A percentile compares a stretch with the other conserved stretches of the same genome.
Evolutionary conservation across 2,113 vertebrate genomes (phyloP).

Genomic region (Dasypus novemcinctus): DNA sequence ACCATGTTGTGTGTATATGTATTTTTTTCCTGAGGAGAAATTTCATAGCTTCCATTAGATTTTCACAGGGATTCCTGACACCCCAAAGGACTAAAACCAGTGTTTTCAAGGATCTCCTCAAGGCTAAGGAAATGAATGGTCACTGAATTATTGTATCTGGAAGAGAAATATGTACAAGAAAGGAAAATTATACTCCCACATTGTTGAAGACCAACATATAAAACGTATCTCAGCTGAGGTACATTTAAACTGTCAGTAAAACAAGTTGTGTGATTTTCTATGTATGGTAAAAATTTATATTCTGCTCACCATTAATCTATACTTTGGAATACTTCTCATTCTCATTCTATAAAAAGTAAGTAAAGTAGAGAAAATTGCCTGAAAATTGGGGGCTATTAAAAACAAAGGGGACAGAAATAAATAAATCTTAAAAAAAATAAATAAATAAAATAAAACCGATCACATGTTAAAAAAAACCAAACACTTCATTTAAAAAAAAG

Average conservation of each 20-base stretch:
- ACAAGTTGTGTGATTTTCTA: background rate
- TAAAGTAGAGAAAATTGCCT: background rate
- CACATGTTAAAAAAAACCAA: background rate
- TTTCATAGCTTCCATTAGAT: background rate
- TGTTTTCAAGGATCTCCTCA: background rate
- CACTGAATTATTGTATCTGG: background rate
- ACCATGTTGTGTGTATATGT: background rate
- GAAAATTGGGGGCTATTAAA: background rate
- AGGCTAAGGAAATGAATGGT: background rate
- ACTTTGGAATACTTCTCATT: background rate
- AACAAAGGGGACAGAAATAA: no score
- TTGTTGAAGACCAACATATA: background rate
- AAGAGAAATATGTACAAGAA: background rate
- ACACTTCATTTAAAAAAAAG: background rate
- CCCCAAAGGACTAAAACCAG: background rate
- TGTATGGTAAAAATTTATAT: background rate
- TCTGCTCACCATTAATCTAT: background rate
- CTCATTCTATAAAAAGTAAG: background rate
- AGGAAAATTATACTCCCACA: background rate
- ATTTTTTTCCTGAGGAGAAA: background rate
- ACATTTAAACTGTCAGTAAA: constrained; percentile 10
- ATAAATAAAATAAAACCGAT: no score
- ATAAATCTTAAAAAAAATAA: no score
- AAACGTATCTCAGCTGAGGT: background rate
- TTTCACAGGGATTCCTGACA: background rate